A percentile compares a stretch with the other conserved stretches of the same genome.
These are phyloP conservation scores for Dromas ardeola DNA, from an alignment of 2,113 vertebrate species.

Conservation along the genomic window DNA sequence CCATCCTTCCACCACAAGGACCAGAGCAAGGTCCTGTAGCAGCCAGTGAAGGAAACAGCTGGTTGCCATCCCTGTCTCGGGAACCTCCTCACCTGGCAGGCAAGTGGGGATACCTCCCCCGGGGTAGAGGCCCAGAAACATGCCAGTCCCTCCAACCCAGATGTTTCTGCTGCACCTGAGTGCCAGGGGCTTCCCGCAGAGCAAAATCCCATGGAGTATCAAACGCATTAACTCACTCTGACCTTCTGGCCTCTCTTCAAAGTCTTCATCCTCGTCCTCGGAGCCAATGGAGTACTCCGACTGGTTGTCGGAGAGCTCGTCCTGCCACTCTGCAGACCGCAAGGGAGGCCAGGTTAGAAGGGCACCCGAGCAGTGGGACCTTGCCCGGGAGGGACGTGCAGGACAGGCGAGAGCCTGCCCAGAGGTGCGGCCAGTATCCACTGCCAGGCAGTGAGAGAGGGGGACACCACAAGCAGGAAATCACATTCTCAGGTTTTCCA, in stretches of 20 bases:
- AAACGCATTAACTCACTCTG: slow-evolving; percentile 70
- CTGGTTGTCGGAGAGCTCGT: slow-evolving; percentile 97
- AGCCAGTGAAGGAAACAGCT: not conserved
- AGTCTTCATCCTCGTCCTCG: slow-evolving; percentile 98
- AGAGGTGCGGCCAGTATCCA: accelerated
- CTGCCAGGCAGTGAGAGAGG: not conserved
- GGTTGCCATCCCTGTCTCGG: not conserved
- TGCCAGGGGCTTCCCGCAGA: not conserved
- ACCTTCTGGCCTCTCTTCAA: slow-evolving; percentile 96
- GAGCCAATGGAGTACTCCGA: slow-evolving; percentile 98
- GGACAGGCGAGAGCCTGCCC: not conserved
- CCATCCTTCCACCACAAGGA: accelerated
- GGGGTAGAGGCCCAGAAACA: not conserved
- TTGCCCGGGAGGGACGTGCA: not conserved
- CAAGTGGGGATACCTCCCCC: not conserved
- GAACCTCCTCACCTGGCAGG: not conserved
- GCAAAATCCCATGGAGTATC: not conserved
- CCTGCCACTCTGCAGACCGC: slow-evolving; percentile 89
- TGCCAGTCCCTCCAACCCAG: not conserved
- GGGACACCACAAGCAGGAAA: not conserved
- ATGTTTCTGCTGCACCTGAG: not conserved
- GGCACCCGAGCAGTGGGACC: accelerated
- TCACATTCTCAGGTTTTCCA: not conserved
- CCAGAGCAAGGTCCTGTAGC: not conserved
- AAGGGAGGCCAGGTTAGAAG: not conserved